Conservation (phyloP, 1,140 invertebrate species). For the Branchinecta lynchi region DNA sequence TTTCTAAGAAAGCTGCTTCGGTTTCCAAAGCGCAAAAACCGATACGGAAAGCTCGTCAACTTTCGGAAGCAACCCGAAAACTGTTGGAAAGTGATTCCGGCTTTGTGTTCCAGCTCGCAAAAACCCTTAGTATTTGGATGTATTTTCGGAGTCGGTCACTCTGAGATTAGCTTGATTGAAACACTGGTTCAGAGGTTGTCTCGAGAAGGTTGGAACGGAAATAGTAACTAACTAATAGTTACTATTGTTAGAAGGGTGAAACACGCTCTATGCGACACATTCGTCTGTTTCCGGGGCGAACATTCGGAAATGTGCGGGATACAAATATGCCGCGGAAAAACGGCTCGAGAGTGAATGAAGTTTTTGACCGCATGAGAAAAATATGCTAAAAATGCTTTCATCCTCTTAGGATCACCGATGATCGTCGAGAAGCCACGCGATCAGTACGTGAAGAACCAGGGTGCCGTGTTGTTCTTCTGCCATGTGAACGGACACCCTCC, state of each 20-base stretch:
- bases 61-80: too few species aligned
- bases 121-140: too few species aligned
- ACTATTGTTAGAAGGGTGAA: background rate
- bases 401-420: background rate
- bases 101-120: too few species aligned
- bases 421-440: background rate
- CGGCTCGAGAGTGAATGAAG: background rate
- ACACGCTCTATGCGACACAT: background rate
- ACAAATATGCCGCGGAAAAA: background rate
- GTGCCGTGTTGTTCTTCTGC: background rate
- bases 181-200: too few species aligned
- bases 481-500: background rate
- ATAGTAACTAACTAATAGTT: background rate
- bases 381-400: background rate
- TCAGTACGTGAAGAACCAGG: conserved; percentile 2
- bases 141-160: too few species aligned
- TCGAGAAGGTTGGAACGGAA: too few species aligned
- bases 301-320: background rate
- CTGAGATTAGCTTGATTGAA: too few species aligned
- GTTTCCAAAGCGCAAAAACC: too few species aligned
- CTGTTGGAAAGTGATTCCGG: too few species aligned
- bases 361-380: background rate
- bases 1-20: too few species aligned
- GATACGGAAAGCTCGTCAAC: too few species aligned
- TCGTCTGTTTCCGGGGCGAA: background rate